Conservation (phyloP, 2,888 invertebrate genomes). For the Brachyptera risi region DNA sequence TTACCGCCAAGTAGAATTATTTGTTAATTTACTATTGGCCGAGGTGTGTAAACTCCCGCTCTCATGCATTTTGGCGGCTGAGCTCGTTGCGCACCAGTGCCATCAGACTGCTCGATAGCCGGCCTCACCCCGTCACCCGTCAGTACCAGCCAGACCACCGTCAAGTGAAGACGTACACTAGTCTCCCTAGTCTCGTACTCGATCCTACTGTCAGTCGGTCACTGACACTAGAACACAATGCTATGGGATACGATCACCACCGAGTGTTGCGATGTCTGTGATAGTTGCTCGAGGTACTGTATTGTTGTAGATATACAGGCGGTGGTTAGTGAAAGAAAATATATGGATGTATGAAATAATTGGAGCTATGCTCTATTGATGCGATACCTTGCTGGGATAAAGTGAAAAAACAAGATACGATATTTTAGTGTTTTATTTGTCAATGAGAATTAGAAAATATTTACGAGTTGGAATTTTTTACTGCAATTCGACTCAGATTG, state of each 20-base stretch:
- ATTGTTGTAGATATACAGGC: no score
- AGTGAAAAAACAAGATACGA: not conserved
- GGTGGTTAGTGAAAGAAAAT: no score
- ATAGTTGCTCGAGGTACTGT: conserved; percentile 28
- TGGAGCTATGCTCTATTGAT: no score
- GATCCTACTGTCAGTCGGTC: not conserved
- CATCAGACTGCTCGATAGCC: not conserved
- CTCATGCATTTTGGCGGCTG: not conserved
- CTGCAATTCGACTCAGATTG: no score
- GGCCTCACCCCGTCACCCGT: not conserved
- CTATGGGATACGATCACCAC: conserved; percentile 11
- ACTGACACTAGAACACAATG: not conserved
- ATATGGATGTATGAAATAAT: no score
- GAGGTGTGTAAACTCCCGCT: no score
- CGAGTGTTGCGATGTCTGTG: conserved; percentile 29
- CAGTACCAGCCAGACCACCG: not conserved
- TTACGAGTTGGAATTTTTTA: no score
- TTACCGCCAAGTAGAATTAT: no score
- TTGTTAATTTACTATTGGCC: no score
- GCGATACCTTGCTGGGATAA: no score
- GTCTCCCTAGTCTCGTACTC: not conserved
- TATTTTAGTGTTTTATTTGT: not conserved
- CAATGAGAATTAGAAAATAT: no score
- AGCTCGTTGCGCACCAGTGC: no score
- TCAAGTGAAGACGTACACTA: not conserved